Conservation (phyloP, 2,888 invertebrate species). For the Blera fallax region DNA sequence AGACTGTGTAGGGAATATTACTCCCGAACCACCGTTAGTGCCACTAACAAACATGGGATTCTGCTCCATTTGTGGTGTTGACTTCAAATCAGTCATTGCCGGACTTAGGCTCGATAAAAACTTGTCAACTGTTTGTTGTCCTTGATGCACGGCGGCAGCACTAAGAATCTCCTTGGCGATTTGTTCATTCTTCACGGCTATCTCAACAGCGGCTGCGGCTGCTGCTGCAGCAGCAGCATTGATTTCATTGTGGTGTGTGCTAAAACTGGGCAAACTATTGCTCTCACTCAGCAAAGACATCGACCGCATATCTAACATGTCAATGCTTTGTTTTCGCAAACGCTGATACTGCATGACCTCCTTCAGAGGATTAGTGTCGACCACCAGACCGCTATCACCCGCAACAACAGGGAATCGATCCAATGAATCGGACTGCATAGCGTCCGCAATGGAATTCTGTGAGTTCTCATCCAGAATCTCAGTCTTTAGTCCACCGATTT, state of each 20-base stretch:
- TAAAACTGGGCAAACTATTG: conserved; percentile 78
- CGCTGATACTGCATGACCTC: conserved; percentile 75
- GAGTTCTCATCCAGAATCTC: conserved; percentile 89
- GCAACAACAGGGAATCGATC: conserved; percentile 77
- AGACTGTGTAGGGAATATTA: conserved; percentile 55
- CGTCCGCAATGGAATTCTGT: conserved; percentile 81
- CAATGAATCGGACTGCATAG: conserved; percentile 78
- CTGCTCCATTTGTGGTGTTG: conserved; percentile 64
- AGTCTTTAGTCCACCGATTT: conserved; percentile 85
- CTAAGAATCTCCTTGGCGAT: conserved; percentile 81
- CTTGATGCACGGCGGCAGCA: conserved; percentile 83
- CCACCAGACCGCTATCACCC: conserved; percentile 80
- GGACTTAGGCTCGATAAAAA: conserved; percentile 84
- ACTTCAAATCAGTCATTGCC: conserved; percentile 74
- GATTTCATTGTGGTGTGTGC: conserved; percentile 74
- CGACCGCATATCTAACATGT: conserved; percentile 73
- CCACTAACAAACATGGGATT: conserved; percentile 64
- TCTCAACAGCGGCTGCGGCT: conserved; percentile 77
- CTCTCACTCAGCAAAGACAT: conserved; percentile 77
- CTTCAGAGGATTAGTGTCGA: conserved; percentile 66
- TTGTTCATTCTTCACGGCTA: conserved; percentile 84
- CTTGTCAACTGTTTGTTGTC: conserved; percentile 84
- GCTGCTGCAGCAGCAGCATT: conserved; percentile 76
- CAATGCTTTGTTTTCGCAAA: conserved; percentile 78
- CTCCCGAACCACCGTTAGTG: conserved; percentile 48